Conservation (phyloP, 1,140 invertebrate species). For the Oscheius sp. region DNA sequence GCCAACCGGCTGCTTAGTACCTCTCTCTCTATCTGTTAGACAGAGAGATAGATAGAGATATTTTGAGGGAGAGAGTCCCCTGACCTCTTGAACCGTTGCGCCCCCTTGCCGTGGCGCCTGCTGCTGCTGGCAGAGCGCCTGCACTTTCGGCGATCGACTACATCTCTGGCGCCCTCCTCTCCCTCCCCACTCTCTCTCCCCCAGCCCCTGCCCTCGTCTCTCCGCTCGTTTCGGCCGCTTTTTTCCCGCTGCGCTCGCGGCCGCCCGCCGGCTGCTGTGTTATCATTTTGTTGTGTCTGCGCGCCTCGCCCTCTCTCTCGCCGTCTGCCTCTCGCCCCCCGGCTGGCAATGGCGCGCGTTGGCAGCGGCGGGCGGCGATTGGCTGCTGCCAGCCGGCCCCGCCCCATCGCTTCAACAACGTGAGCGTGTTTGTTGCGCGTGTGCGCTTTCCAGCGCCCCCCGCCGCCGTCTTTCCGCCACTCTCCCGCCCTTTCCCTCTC, state of each 20-base stretch:
- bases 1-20: too few species aligned
- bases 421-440: constrained; percentile 16
- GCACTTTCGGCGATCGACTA: too few species aligned
- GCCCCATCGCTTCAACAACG: constrained; percentile 9
- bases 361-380: background rate
- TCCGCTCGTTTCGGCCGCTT: background rate
- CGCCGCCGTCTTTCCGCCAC: background rate
- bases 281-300: constrained; percentile 21
- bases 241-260: background rate
- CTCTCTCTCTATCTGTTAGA: too few species aligned
- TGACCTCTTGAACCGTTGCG: background rate
- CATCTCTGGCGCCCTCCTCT: too few species aligned
- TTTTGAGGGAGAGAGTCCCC: too few species aligned
- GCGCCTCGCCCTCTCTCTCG: background rate
- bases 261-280: background rate
- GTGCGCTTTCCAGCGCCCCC: constrained; percentile 1
- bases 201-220: constrained; percentile 3
- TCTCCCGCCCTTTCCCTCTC: constrained; percentile 6
- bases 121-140: background rate
- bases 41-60: too few species aligned
- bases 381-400: background rate
- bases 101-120: background rate
- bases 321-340: background rate
- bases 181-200: background rate
- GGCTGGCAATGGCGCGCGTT: constrained; percentile 11